Percentiles rank a stretch among this genome's conserved stretches.
These are phyloP conservation scores for Coturnix japonica DNA, from an alignment of 2,113 vertebrate species.

Conservation along the genomic window DNA sequence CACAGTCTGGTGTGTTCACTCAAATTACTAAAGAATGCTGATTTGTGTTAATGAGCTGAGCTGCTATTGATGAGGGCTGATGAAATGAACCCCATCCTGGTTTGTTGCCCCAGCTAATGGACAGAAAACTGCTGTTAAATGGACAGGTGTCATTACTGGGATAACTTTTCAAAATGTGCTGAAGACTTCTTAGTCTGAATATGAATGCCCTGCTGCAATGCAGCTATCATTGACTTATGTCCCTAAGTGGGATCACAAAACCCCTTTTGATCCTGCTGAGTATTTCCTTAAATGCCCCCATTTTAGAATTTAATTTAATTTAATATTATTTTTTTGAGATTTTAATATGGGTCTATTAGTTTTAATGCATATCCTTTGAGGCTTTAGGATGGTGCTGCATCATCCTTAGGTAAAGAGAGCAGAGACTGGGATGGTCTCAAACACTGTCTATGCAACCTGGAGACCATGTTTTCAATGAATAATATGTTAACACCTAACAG, in stretches of 20 bases:
- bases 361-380: neutral
- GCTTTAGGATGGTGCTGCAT: neutral
- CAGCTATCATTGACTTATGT: neutral
- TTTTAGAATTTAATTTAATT: neutral
- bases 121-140: neutral
- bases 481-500: neutral
- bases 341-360: accelerated
- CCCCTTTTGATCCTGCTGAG: neutral
- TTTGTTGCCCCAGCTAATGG: neutral
- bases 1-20: neutral
- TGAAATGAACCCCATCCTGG: accelerated
- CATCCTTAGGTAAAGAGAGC: neutral
- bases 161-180: neutral
- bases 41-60: neutral
- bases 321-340: neutral
- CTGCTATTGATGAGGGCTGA: neutral
- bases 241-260: neutral
- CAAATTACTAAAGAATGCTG: neutral
- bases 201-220: neutral
- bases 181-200: neutral
- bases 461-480: neutral
- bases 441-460: neutral
- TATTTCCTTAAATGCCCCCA: neutral
- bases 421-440: neutral
- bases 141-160: neutral